These are phyloP conservation scores for Pseudachorutes palmiensis DNA, from an alignment of 1,140 invertebrate species.

Conservation along the genomic window DNA sequence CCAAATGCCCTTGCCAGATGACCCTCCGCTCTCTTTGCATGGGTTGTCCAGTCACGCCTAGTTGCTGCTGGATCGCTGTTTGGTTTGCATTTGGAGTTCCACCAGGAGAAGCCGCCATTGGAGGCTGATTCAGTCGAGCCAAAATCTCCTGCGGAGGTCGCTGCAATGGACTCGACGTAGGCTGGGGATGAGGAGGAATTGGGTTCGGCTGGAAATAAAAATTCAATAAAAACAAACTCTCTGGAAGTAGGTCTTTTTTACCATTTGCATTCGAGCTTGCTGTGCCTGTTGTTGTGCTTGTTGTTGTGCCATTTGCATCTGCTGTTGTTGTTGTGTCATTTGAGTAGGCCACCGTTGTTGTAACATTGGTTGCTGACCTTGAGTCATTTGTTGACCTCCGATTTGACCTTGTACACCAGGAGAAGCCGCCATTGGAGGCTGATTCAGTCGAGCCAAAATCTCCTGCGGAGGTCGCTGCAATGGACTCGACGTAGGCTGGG, in stretches of 20 bases:
- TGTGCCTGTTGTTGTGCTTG: conserved; percentile 12
- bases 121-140: conserved; percentile 11
- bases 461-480: conserved; percentile 12
- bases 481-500: conserved; percentile 4
- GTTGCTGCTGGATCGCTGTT: not conserved
- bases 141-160: conserved; percentile 13
- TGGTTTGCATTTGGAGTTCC: not conserved
- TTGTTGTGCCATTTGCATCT: conserved; percentile 20
- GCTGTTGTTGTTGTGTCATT: conserved; percentile 16
- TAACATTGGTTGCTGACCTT: not conserved
- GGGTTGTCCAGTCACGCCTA: conserved; percentile 10
- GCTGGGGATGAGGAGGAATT: not conserved
- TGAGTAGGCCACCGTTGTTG: conserved; percentile 16
- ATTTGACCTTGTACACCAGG: too few relatives aligned
- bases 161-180: conserved; percentile 5
- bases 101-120: conserved; percentile 1
- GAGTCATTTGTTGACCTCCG: conserved; percentile 13
- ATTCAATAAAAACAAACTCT: too few relatives aligned
- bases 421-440: conserved; percentile 12
- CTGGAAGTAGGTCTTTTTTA: too few relatives aligned
- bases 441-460: conserved; percentile 9
- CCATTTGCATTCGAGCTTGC: not conserved
- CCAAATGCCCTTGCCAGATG: conserved; percentile 78
- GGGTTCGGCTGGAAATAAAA: not conserved
- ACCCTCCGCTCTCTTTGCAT: conserved; percentile 52